A percentile compares a stretch with the other conserved stretches of the same genome.
Conservation (phyloP, 2,888 invertebrate species). For the Julus scandinavius region DNA sequence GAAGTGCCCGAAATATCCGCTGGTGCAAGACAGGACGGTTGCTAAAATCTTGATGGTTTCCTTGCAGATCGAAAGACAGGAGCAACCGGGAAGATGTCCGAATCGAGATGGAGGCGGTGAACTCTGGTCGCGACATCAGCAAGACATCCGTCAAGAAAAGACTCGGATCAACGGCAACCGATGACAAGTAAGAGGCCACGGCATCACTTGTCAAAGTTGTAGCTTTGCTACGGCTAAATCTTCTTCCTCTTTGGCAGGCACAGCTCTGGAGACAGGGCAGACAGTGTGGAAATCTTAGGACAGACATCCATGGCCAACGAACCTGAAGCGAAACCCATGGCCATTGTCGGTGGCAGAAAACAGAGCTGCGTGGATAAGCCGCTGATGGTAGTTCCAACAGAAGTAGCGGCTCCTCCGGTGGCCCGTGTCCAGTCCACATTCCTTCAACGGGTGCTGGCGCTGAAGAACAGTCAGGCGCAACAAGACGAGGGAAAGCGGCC, state of each 20-base stretch:
- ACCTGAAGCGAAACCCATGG: not conserved
- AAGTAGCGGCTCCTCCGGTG: not conserved
- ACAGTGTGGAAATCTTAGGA: not conserved
- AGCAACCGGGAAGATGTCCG: slow-evolving; percentile 53
- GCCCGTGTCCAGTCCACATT: slow-evolving; percentile 8
- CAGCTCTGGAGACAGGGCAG: not conserved
- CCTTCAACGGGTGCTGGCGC: slow-evolving; percentile 55
- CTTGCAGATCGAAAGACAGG: slow-evolving; percentile 42
- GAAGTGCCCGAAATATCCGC: too few relatives aligned
- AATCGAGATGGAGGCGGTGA: slow-evolving; percentile 56
- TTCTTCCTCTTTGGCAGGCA: not conserved
- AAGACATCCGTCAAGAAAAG: not conserved
- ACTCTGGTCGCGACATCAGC: slow-evolving; percentile 37
- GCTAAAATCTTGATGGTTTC: not conserved
- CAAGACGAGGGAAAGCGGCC: slow-evolving; percentile 28
- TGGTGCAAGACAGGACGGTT: too few relatives aligned
- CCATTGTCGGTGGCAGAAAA: not conserved
- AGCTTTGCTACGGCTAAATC: not conserved
- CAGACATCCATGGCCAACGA: slow-evolving; percentile 10
- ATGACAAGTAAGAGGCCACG: not conserved
- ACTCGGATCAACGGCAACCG: not conserved
- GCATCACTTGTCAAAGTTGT: too few relatives aligned
- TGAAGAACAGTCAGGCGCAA: slow-evolving; percentile 34
- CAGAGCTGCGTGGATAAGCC: not conserved
- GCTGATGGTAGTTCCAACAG: not conserved